phyloP scores from a whole-genome alignment of 2,113 vertebrate genomes.

The Zapus hudsonius region DNA sequence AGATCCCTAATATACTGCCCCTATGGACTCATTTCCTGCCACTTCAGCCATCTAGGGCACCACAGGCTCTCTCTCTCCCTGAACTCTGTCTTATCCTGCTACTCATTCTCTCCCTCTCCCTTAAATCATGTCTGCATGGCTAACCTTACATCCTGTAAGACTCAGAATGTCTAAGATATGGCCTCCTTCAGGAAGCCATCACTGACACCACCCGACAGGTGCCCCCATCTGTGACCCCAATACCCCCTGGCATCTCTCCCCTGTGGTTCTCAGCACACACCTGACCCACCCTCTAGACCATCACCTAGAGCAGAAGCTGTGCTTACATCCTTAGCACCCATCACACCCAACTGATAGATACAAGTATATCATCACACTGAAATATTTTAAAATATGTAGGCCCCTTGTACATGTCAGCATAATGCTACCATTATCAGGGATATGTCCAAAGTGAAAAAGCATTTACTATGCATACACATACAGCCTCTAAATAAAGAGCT shows the following conservation, averaged over 20 bases:
- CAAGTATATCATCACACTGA: background rate
- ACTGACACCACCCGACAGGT: background rate
- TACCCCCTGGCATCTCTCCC: background rate
- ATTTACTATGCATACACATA: background rate
- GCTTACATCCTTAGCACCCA: background rate
- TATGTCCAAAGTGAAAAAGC: background rate
- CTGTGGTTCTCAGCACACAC: background rate
- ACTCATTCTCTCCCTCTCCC: background rate
- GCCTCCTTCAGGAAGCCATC: background rate
- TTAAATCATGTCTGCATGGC: background rate
- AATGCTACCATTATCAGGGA: background rate
- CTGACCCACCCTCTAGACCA: background rate
- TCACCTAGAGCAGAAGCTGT: background rate
- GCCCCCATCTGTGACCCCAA: background rate
- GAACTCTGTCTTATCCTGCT: background rate
- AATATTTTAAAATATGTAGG: constrained; percentile 17
- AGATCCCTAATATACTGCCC: background rate
- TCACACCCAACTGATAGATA: background rate
- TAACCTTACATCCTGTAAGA: background rate
- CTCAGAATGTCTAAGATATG: constrained; percentile 8
- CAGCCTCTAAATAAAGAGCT: background rate
- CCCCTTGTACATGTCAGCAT: background rate
- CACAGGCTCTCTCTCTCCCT: background rate
- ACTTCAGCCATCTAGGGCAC: background rate
- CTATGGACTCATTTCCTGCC: background rate